Evolutionary conservation across 2,888 invertebrate species (phyloP), one percentile per base, ranked within the genome.

Genomic region (Serripes groenlandicus): DNA sequence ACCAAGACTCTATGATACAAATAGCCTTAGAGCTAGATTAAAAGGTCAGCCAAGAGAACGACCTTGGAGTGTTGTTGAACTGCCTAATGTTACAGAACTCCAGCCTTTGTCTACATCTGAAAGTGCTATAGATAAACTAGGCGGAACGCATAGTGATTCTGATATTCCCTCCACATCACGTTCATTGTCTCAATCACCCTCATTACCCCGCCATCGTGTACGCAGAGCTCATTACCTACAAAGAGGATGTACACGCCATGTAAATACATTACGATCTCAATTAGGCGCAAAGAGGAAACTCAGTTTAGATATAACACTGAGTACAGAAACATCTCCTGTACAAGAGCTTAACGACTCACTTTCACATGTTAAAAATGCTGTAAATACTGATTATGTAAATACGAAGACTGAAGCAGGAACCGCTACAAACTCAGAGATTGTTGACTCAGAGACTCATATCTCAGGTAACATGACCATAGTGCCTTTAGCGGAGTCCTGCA

Each of bases 1-100:
- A 76, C 87, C 90, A 26, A 81, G 75, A 54, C 83, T 90, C 32
- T 86, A 87, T 71, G 90, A 91, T 66, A 89, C 88, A 42, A 83
- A 83, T 37, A 87, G 86, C 56, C 81, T 91, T 28, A 80, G 89
- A 23, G 80, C 72, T 42, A 78, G 83, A 35, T 49, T 82, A 30
- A 85, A 86, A 81, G 78, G 72, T 62, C 77, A 72, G 11, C 52
- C 34, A 35, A 72, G 90, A 75, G 92, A 93, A 64, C 96, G 98
- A 64, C 98, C 98, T 0, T 98, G 98, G 97, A 98, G 98, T 81
- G 97, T 98, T 7, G 97, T 98, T 9, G 98, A 97, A 90, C 96
- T 98, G 52, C 97, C 97, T 21, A 97, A 97, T 93, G 95, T 97
- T 82, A 92, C 91, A 28, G 93, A 93, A 70, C 87, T 95, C 84